phyloP scores from a whole-genome alignment of 1,140 invertebrate genomes.

The Euura lappo region DNA sequence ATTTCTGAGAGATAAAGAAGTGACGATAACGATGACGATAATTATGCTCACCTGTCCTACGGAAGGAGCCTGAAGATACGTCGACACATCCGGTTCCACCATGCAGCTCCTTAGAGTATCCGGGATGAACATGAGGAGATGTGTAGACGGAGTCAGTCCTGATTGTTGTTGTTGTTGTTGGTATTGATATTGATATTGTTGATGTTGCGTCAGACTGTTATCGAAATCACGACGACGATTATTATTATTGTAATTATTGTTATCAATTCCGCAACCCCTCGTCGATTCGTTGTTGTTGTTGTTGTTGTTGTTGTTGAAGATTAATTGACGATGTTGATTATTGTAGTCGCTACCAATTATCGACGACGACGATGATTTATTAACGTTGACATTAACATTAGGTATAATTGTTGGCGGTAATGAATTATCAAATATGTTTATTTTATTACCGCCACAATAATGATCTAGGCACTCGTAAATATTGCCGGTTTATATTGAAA shows the following conservation, averaged over 20 bases:
- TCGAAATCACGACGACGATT: too few relatives aligned
- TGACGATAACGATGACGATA: constrained; percentile 17
- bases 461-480: constrained; percentile 11
- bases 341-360: neutral
- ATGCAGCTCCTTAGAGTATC: constrained; percentile 81
- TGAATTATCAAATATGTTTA: constrained; percentile 2
- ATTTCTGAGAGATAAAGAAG: too few relatives aligned
- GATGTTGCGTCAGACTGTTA: too few relatives aligned
- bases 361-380: too few relatives aligned
- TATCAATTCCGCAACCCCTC: too few relatives aligned
- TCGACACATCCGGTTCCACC: constrained; percentile 84
- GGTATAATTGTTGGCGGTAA: constrained; percentile 9
- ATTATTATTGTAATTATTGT: too few relatives aligned
- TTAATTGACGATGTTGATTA: neutral
- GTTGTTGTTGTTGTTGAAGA: neutral
- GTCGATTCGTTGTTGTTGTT: neutral
- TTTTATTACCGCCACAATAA: neutral
- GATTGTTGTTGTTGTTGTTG: constrained; percentile 22
- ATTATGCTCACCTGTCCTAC: constrained; percentile 74
- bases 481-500: neutral
- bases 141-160: constrained; percentile 44
- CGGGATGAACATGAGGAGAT: constrained; percentile 79
- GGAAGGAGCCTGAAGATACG: constrained; percentile 81
- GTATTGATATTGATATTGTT: neutral
- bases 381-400: neutral